Evolutionary conservation across 2,888 invertebrate species (phyloP), one percentile per base, ranked within the genome.

Genomic region (Mesorhabditis spiculigera): DNA sequence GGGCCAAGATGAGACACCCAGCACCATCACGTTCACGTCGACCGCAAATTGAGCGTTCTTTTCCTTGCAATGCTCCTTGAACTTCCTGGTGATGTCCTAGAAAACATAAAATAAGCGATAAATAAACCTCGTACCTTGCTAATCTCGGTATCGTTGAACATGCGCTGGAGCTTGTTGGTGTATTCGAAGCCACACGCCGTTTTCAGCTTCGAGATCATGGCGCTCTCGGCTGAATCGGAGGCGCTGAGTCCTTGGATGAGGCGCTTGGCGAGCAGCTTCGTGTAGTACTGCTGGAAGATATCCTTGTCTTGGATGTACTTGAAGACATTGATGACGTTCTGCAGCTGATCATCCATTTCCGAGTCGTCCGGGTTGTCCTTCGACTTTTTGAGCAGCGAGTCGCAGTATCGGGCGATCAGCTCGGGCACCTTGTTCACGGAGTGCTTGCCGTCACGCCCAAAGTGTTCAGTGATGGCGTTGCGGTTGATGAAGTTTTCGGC

Each of bases 301-400:
- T 98, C 98, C 88, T 98, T 99, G 88, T 98, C 97, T 87, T 97
- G 97, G 76, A 98, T 95, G 87, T 98, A 98, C 88, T 97, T 97
- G 89, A 98, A 98, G 69, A 97, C 96, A 87, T 91, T 88, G 86
- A 93, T 93, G 88, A 97, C 96, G 92, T 97, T 95, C 88, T 95
- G 95, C 44, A 98, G 90, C 65, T 95, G 95, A 86, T 97, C 96
- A 87, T 98, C 98, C 8, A 98, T 89, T 86, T 98, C 98, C 0
- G 93, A 93, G 87, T 98, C 98, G 87, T 97, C 97, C 0, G 96
- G 95, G 88, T 97, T 98, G 89, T 96, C 97, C 85, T 95, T 94
- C 79, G 94, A 87, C 87, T 98, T 99, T 88, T 95, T 95, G 80
- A 98, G 90, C 83, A 98, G 89, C 78, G 95, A 89, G 89, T 98